Percentiles rank a stretch among this genome's conserved stretches.
These are phyloP conservation scores for Sesia apiformis DNA, from an alignment of 2,888 invertebrate genomes.

Conservation along the genomic window DNA sequence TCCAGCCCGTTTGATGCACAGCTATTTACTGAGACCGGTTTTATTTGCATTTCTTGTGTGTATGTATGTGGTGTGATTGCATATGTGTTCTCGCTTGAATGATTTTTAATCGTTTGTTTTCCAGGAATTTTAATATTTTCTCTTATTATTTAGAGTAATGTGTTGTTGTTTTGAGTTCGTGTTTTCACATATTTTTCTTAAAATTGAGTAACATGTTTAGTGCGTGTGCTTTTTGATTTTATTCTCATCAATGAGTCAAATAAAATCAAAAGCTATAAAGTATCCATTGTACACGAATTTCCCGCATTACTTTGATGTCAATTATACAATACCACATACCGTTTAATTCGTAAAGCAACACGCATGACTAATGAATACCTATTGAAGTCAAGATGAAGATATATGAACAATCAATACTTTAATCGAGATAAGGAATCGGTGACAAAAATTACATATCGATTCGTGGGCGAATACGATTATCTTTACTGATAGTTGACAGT, in stretches of 20 bases:
- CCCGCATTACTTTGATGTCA: background rate
- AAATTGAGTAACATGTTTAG: too few species aligned
- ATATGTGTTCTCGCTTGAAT: background rate
- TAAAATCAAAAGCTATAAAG: background rate
- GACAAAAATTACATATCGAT: conserved; percentile 33
- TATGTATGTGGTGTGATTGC: conserved; percentile 3
- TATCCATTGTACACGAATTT: background rate
- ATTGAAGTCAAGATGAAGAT: conserved; percentile 16
- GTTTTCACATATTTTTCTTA: too few species aligned
- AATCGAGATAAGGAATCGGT: conserved; percentile 25
- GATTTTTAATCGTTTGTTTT: background rate
- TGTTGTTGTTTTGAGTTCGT: too few species aligned
- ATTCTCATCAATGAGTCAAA: too few species aligned
- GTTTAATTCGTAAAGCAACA: conserved; percentile 4
- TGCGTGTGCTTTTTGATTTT: too few species aligned
- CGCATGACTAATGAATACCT: conserved; percentile 21
- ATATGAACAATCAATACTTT: conserved; percentile 25
- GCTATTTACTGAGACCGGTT: conserved; percentile 36
- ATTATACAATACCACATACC: background rate
- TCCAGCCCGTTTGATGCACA: conserved; percentile 42
- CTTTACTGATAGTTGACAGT: background rate
- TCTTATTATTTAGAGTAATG: too few species aligned
- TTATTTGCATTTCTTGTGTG: conserved; percentile 32
- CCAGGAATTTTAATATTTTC: background rate
- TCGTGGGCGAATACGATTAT: conserved; percentile 23